phyloP scores from a whole-genome alignment of 2,888 invertebrate species.

The Troides aeacus region DNA sequence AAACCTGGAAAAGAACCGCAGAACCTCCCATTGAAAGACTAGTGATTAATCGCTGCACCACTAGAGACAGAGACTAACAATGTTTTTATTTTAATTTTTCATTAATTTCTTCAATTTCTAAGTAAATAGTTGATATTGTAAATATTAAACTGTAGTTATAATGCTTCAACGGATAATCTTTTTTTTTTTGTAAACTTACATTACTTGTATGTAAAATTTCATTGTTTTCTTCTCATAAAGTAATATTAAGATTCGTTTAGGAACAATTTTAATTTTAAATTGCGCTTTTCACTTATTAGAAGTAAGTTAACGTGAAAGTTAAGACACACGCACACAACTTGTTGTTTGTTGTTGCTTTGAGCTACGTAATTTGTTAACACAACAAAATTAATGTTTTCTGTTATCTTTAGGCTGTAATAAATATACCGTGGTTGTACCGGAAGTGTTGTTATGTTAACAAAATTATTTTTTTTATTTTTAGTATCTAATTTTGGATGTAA shows the following conservation, averaged over 20 bases:
- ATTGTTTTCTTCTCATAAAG: not conserved
- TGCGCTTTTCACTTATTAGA: not conserved
- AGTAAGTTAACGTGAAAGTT: constrained; percentile 16
- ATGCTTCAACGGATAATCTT: too few species aligned
- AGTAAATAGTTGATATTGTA: too few species aligned
- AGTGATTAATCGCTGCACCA: too few species aligned
- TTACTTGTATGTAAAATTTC: too few species aligned
- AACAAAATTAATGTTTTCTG: constrained; percentile 19
- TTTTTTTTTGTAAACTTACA: too few species aligned
- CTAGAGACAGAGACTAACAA: too few species aligned
- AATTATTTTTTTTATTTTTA: not conserved
- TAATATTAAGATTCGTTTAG: not conserved
- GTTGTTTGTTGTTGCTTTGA: constrained; percentile 18
- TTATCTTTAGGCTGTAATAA: constrained; percentile 13
- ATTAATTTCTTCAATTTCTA: too few species aligned
- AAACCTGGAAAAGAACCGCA: too few species aligned
- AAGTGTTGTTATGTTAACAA: not conserved
- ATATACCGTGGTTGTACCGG: constrained; percentile 1
- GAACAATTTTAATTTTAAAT: constrained; percentile 8
- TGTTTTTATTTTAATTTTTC: too few species aligned
- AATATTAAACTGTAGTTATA: too few species aligned
- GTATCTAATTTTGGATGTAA: not conserved
- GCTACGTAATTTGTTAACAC: constrained; percentile 14
- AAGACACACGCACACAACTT: constrained; percentile 16
- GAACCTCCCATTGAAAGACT: too few species aligned